Evolutionary conservation across 2,113 vertebrate species (phyloP), one percentile per base, ranked within the genome.

Genomic region (Henicopernis longicauda): DNA sequence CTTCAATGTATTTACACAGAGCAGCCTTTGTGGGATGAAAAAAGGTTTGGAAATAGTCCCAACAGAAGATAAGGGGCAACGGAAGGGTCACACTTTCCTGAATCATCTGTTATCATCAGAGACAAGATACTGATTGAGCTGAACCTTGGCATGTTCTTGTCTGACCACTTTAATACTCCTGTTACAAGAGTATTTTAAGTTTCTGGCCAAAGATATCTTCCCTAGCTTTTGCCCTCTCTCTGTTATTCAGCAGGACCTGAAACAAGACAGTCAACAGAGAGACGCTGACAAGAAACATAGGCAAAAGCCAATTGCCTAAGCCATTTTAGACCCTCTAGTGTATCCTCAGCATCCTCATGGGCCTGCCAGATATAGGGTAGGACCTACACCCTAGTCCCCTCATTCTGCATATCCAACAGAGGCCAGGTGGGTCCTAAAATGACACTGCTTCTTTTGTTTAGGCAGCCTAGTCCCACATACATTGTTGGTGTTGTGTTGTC

Each of bases 11-110:
- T 95, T 95, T 90, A 82, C 59, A 94, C 62, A 96, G 73, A 89
- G 85, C 40, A 83, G 74, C 5, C 66, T 91, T 96, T 96, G 90
- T 90, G 74, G 58, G 38, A 59, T 94, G 66, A 95, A 94, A 91
- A 95, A 94, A 61, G 10, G n/a, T 85, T 82, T 93, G 90, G 85
- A 96, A 96, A 86, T 42, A 80, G 62, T 93, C 78, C 93, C 85
- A 93, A 32, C 20, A 92, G 74, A 96, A 93, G 54, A 93, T 92
- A 76, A 94, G 70, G 93, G 58, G 78, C 66, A 93, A 94, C 74
- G 25, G 40, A 96, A 96, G 79, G 87, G 90, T 95, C 92, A 93
- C 42, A 40, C 82, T 95, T 96, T 50, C 49, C 74, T 96, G 81
- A 94, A 91, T 94, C 45, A 90, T 90, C 73, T 90, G 69, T 95